These are phyloP conservation scores for Paedocypris micromegethes DNA, from an alignment of 2,797 vertebrate species.

Conservation along the genomic window DNA sequence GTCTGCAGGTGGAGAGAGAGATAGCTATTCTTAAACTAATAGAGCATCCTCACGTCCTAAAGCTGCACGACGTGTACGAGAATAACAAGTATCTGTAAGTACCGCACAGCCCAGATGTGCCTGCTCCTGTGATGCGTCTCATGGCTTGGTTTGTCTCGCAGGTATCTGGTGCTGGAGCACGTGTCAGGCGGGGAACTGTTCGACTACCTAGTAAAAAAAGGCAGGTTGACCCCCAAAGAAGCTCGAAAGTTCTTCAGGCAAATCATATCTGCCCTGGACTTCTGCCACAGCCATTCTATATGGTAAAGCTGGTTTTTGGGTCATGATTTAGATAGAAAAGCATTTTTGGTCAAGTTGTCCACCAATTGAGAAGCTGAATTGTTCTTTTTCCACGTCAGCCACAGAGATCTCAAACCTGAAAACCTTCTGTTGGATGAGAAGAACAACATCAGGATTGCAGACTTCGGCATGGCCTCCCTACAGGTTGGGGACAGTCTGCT, in stretches of 20 bases:
- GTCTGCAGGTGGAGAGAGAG: conserved; percentile 85
- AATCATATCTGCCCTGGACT: conserved; percentile 87
- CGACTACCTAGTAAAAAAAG: conserved; percentile 90
- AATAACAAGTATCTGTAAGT: conserved; percentile 98
- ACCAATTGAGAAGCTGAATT: too few relatives aligned
- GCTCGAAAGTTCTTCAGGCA: conserved; percentile 90
- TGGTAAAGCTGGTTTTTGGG: conserved; percentile 62
- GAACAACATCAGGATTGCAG: conserved; percentile 88
- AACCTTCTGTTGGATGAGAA: conserved; percentile 89
- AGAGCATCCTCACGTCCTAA: conserved; percentile 89
- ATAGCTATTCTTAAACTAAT: conserved; percentile 94
- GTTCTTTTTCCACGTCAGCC: conserved; percentile 57
- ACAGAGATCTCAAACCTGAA: conserved; percentile 89
- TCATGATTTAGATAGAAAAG: too few relatives aligned
- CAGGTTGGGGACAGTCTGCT: conserved; percentile 87
- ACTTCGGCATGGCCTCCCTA: conserved; percentile 90
- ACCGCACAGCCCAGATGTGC: conserved; percentile 34
- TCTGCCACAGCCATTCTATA: conserved; percentile 89
- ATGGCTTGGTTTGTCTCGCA: conserved; percentile 40
- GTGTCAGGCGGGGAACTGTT: conserved; percentile 88
- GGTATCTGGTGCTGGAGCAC: conserved; percentile 88
- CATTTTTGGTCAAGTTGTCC: too few relatives aligned
- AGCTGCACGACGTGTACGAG: conserved; percentile 90
- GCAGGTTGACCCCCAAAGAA: conserved; percentile 84
- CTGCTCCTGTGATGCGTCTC: conserved; percentile 1